phyloP scores from a whole-genome alignment of 2,797 vertebrate genomes.

The Acropternis orthonyx region DNA sequence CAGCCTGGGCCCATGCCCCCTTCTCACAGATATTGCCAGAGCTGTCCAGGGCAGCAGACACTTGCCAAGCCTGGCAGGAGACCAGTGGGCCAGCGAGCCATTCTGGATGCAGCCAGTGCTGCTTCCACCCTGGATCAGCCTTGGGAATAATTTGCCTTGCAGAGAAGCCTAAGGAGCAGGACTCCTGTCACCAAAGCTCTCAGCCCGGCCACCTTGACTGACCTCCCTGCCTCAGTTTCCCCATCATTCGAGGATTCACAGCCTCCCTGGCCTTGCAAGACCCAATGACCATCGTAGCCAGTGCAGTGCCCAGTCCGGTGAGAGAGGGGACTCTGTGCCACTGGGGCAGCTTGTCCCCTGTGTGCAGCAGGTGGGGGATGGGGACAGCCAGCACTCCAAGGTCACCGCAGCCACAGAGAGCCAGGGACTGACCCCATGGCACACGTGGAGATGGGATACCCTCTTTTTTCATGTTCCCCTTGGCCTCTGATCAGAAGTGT shows the following conservation, averaged over 20 bases:
- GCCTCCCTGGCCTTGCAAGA: rapidly evolving
- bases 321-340: rapidly evolving
- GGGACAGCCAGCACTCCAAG: background rate
- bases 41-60: rapidly evolving
- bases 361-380: background rate
- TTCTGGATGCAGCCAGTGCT: rapidly evolving
- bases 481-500: constrained; percentile 45
- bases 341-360: rapidly evolving
- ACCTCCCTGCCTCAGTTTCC: background rate
- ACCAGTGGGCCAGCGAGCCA: background rate
- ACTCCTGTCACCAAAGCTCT: rapidly evolving
- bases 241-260: background rate
- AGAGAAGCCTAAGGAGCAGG: background rate
- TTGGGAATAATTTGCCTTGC: background rate
- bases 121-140: background rate
- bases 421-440: background rate
- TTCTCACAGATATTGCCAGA: background rate
- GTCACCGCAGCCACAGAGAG: background rate
- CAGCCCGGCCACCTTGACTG: background rate
- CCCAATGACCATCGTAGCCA: background rate
- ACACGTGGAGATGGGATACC: background rate
- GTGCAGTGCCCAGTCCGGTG: rapidly evolving
- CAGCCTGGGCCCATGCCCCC: background rate
- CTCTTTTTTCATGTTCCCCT: background rate
- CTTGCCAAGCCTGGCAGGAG: background rate